Conservation (phyloP, 2,797 vertebrate genomes). For the Salmo trutta region DNA sequence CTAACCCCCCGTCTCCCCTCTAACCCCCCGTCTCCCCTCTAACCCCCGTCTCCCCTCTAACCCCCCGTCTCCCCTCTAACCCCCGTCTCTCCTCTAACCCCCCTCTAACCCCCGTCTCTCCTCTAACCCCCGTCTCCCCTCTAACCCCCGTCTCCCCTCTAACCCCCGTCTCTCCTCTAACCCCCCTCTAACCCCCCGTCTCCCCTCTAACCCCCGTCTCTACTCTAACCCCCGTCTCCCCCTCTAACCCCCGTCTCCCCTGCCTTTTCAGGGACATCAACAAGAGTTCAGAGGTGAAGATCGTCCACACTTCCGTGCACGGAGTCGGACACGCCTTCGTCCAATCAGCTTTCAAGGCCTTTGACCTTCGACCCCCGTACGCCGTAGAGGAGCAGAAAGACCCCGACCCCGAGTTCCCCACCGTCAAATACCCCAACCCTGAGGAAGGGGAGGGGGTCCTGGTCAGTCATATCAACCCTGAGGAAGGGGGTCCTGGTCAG, state of each 20-base stretch:
- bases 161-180: neutral
- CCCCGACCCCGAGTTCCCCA: conserved; percentile 89
- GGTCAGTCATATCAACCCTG: conserved; percentile 51
- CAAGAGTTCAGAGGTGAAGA: conserved; percentile 84
- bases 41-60: too few species aligned
- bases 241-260: too few species aligned
- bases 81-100: too few species aligned
- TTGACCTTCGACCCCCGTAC: conserved; percentile 84
- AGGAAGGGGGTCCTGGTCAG: too few species aligned
- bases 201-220: too few species aligned
- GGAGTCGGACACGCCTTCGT: conserved; percentile 93
- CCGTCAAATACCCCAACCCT: conserved; percentile 72
- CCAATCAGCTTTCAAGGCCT: conserved; percentile 88
- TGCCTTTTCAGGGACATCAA: conserved; percentile 81
- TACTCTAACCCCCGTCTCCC: neutral
- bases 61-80: neutral
- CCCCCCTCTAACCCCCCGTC: too few species aligned
- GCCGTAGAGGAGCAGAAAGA: conserved; percentile 93
- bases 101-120: too few species aligned
- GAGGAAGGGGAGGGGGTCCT: conserved; percentile 96
- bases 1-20: too few species aligned
- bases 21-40: too few species aligned
- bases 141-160: too few species aligned
- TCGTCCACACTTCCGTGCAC: conserved; percentile 97
- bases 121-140: too few species aligned